Conservation (phyloP, 2,797 vertebrate genomes). For the Cichlasoma orientale region DNA sequence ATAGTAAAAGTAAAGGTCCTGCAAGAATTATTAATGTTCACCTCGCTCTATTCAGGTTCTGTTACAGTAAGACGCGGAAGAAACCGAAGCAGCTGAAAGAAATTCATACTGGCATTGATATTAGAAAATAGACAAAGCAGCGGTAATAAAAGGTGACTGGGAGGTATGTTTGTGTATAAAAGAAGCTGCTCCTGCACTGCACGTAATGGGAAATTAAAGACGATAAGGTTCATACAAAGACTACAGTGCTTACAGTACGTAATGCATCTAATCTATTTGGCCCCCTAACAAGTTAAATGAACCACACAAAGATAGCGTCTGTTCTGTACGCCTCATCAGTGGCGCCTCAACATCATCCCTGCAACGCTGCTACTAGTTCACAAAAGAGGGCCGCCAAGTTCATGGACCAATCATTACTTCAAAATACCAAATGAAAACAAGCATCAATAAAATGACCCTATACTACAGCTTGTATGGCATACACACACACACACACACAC, state of each 20-base stretch:
- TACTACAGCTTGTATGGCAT: background rate
- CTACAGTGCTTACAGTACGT: background rate
- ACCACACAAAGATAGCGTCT: background rate
- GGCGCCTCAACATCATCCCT: background rate
- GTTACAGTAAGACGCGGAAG: background rate
- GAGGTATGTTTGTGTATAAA: background rate
- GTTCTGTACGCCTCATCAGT: background rate
- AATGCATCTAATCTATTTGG: background rate
- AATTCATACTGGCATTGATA: background rate
- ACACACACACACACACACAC: background rate
- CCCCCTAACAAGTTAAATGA: background rate
- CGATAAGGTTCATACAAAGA: background rate
- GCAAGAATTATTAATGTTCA: background rate
- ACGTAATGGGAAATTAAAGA: background rate
- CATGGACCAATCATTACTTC: too few relatives aligned
- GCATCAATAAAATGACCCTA: background rate
- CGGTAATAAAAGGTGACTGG: background rate
- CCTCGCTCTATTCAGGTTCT: background rate
- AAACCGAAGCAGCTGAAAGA: background rate
- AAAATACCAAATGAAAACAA: too few relatives aligned
- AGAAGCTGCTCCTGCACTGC: background rate
- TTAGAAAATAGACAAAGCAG: background rate
- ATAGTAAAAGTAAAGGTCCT: background rate
- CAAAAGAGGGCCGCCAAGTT: background rate
- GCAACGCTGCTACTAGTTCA: rapidly evolving